Percentiles rank a stretch among this genome's conserved stretches.
phyloP scores from a whole-genome alignment of 1,140 invertebrate genomes.

The Dolichoris vasculosae region DNA sequence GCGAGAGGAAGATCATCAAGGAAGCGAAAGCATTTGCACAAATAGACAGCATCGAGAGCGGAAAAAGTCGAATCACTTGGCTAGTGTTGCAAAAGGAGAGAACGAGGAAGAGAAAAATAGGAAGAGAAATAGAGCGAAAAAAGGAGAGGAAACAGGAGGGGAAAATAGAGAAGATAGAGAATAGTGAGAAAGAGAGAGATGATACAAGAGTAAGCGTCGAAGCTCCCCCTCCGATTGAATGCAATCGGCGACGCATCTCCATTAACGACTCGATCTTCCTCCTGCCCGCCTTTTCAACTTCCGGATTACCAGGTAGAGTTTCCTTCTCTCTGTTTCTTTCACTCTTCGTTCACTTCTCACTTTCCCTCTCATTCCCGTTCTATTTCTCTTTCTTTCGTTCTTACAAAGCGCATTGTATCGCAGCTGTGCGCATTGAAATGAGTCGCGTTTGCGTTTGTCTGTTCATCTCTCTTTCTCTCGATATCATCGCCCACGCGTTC shows the following conservation, averaged over 20 bases:
- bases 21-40: constrained; percentile 13
- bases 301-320: constrained; percentile 47
- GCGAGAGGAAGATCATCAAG: not conserved
- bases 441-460: not conserved
- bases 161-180: not conserved
- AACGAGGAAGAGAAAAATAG: not conserved
- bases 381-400: constrained; percentile 2
- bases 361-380: not conserved
- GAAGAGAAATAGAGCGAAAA: not conserved
- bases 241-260: constrained; percentile 51
- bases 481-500: constrained; percentile 28
- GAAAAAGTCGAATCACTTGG: constrained; percentile 36
- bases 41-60: constrained; percentile 5
- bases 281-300: constrained; percentile 31
- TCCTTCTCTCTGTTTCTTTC: constrained; percentile 25
- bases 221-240: constrained; percentile 33
- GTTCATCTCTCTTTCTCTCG: not conserved
- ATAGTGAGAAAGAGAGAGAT: not conserved
- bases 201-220: not conserved
- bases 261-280: constrained; percentile 48
- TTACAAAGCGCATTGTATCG: not conserved
- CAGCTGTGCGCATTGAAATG: constrained; percentile 9
- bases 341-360: not conserved
- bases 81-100: not conserved
- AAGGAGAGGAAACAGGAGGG: not conserved